Base-by-base conservation (phyloP, 2,797 vertebrate genomes). In the Pantherophis vulpinus region DNA sequence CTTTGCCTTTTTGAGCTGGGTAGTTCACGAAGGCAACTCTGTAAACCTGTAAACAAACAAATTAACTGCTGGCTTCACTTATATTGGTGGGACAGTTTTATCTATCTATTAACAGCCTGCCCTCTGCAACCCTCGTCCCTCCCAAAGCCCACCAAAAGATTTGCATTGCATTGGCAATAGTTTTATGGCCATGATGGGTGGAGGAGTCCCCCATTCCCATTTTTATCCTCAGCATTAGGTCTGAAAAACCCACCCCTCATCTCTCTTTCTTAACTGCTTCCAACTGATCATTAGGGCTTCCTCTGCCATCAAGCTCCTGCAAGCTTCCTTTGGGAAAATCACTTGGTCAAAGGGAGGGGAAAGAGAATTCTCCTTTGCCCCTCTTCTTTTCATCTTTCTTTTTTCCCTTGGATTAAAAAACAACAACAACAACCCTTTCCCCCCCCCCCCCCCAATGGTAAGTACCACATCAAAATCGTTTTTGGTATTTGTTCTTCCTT, bases 401-500 rank as follows among this genome's bases (percentile, higher is more conserved):
- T 96, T 95, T 96, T 93, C 94, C 94, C 95, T 92, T 90, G 94
- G 94, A 92, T 96, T 95, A 93, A 95, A 91, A 91, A 97, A 96
- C 56, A 37, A 60, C 27, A 66, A 66, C 27, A 13, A 27, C 56
- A 1, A 4, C 6, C 47, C 47, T 42, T 42, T 2, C 42, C 42
- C 47, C 4, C n/a, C 42, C 42, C 47, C 4, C n/a, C n/a, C 66
- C 37, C 25, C 96, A 96, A 93, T 94, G 90, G 94, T 94, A 96
- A 94, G 95, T 94, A 95, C 92, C 91, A 94, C 96, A 96, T 95
- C 96, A 96, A 96, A 96, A 97, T 96, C 96, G 3, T 97, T 58
- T 97, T 96, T 97, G 95, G 96, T 96, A 96, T 96, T 96, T 95
- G 95, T 94, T 94, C 95, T 97, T 95, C 93, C 96, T 95, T 96